phyloP scores from a whole-genome alignment of 2,888 invertebrate genomes.

The Cosmopolites sordidus region DNA sequence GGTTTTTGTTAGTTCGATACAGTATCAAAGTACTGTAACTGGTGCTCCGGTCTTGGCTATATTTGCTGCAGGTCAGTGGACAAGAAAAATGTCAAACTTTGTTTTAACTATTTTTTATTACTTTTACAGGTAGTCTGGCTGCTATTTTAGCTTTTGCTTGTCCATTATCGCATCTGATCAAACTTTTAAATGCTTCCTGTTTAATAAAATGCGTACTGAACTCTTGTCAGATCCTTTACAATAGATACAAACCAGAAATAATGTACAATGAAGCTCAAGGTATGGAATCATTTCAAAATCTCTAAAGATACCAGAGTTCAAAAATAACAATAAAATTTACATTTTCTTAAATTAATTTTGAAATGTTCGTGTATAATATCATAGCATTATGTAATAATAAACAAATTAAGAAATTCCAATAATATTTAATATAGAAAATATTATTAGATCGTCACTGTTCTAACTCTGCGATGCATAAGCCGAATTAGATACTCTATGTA shows the following conservation, averaged over 20 bases:
- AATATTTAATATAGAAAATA: too few species aligned
- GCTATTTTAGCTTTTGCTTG: constrained; percentile 62
- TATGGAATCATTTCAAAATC: too few species aligned
- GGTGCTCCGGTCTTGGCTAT: constrained; percentile 62
- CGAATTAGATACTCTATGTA: too few species aligned
- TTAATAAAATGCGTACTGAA: constrained; percentile 44
- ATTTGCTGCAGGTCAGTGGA: constrained; percentile 54
- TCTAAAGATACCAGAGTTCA: too few species aligned
- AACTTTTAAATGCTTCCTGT: constrained; percentile 56
- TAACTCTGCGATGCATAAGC: too few species aligned
- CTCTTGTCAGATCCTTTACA: constrained; percentile 45
- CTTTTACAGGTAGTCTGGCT: constrained; percentile 56
- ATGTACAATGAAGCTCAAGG: constrained; percentile 49
- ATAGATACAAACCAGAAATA: constrained; percentile 56
- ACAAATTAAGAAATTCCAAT: too few species aligned
- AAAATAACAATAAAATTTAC: too few species aligned
- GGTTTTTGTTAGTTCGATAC: constrained; percentile 57
- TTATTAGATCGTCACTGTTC: too few species aligned
- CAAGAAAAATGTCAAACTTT: background rate
- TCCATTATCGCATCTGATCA: constrained; percentile 59
- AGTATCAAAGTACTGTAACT: constrained; percentile 57
- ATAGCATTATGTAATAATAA: too few species aligned
- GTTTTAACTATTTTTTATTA: too few species aligned
- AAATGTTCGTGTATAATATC: too few species aligned
- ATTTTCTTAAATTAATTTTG: too few species aligned